Evolutionary conservation across 2,797 vertebrate genomes (phyloP), one percentile per base, ranked within the genome.

Genomic region (Pagetopsis macropterus): DNA sequence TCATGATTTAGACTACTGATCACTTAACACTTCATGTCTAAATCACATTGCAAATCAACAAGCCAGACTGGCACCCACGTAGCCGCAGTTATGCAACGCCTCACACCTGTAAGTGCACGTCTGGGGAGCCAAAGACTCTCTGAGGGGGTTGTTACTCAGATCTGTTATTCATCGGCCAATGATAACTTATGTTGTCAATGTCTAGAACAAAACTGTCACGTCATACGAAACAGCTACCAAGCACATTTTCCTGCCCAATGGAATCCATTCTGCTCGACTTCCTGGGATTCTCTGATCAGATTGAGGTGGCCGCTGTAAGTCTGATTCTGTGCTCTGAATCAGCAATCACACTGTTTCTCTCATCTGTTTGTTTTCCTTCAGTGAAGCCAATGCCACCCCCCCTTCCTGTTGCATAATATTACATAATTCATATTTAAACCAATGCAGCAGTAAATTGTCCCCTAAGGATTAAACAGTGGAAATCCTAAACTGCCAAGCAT

Each of bases 101-200:
- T 77, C 70, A 83, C 73, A 76, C 79, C 81, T 83, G 63, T 70
- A 82, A 80, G 75, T 78, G 60, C 9, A 78, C 11, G n/a, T 72
- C 55, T 79, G 70, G 45, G 2, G 11, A 40, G 81, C 48, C 74
- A 58, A 1, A n/a, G 41, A 71, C 63, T 3, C 50, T 49, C 37
- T 55, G 46, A 14, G 66, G 68, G 52, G 37, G 43, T 37, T 60
- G 77, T 64, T 68, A 12, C 27, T 58, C 3, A 40, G 27, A 54
- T 44, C 13, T 51, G 37, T 45, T 33, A 14, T 50, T 68, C 49
- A 23, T 55, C 13, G 0, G 48, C 49, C 43, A 43, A 62, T 64
- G 65, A 67, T 69, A 82, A 80, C 74, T 21, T 0, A 52, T 76
- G 72, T 40, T 51, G 46, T 65, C 60, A 66, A 1, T 66, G 16